Evolutionary conservation across 37 sponge, comb jelly and placozoan species (phyloP).

Genomic region (Mnemiopsis leidyi): DNA sequence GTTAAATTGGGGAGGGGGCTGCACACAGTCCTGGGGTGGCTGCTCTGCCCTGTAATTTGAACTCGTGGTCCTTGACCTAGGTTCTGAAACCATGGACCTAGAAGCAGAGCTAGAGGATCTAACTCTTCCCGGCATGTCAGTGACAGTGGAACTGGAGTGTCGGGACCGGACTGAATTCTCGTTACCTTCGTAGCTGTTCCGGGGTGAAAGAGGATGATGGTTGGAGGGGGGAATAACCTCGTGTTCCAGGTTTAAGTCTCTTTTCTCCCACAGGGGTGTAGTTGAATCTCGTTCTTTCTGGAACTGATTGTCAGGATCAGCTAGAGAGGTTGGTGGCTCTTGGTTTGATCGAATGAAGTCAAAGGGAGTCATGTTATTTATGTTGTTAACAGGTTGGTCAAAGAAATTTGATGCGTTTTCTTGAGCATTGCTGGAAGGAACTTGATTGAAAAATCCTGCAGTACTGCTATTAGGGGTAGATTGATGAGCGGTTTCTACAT

Average conservation of each 20-base stretch:
- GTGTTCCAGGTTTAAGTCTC: neutral
- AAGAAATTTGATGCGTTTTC: neutral
- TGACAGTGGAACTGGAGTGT: neutral
- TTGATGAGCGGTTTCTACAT: neutral
- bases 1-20: neutral
- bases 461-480: neutral
- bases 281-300: slow-evolving; percentile 33
- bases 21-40: neutral
- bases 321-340: neutral
- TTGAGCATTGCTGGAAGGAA: neutral
- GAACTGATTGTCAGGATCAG: slow-evolving; percentile 30
- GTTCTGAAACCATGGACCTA: neutral
- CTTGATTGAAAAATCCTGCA: neutral
- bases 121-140: neutral
- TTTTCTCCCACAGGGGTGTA: slow-evolving; percentile 63
- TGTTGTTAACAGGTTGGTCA: neutral
- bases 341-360: neutral
- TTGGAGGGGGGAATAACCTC: neutral
- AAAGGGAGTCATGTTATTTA: neutral
- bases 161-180: neutral
- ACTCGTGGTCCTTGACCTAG: slow-evolving; percentile 2
- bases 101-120: slow-evolving; percentile 3
- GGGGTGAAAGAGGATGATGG: neutral
- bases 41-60: neutral
- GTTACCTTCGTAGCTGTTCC: neutral